Evolutionary conservation across 2,797 vertebrate species (phyloP), one percentile per base, ranked within the genome.

Genomic region (Echiichthys vipera): DNA sequence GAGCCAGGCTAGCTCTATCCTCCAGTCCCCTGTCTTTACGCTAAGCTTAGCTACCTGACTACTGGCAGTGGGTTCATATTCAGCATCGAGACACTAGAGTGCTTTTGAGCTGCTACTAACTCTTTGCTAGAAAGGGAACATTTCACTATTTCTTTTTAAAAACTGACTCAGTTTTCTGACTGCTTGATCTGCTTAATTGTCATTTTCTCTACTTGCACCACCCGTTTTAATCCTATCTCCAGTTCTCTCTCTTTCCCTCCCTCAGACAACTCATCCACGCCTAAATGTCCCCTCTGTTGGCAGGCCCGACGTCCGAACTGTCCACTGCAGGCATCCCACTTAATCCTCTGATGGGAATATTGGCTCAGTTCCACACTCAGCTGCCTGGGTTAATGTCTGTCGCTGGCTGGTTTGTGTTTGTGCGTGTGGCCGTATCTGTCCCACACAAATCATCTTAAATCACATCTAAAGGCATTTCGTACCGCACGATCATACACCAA

Each of bases 321-420:
- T 85, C 81, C 74, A 20, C 76, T 65, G 74, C 32, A 71, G 69
- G 34, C 61, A 40, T 76, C 58, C 65, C 47, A 64, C 79, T 83
- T 81, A 81, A 89, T 90, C 84, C 76, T 79, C 57, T 86, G 70
- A 89, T 90, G 86, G 82, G 36, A 75, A 77, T 57, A 72, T 75
- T 89, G 91, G 88, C 83, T 74, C 54, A 30, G 56, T 42, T 84
- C 81, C 87, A 87, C 54, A 25, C 7, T 76, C 76, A 73, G 78
- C 53, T 24, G 27, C 65, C 17, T 24, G 6, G 55, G 65, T 81
- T 68, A 49, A 64, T 57, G 76, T 78, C 39, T 79, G 64, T 53
- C 20, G 10, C 53, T 47, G 49, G 11, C 22, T 59, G 8, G 22
- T 56, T 59, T 42, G 25, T 50, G 50, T 30, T 24, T 46, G 32